These are phyloP conservation scores for Psettodes erumei DNA, from an alignment of 2,113 vertebrate genomes.

Conservation along the genomic window DNA sequence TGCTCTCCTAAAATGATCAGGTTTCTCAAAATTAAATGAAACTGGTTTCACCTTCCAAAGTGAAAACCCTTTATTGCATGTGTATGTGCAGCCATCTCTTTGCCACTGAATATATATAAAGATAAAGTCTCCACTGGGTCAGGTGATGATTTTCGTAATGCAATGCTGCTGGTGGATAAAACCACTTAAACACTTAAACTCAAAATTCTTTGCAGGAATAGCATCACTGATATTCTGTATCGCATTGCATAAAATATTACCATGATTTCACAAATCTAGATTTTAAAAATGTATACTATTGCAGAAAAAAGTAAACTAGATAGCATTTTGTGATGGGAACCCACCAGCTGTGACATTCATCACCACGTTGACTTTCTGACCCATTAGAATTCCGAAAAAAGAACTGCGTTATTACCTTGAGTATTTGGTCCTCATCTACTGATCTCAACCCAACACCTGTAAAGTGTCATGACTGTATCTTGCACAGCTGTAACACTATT, in stretches of 20 bases:
- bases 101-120: conserved; percentile 20
- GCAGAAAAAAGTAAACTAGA: not conserved
- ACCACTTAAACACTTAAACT: too few species aligned
- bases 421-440: too few species aligned
- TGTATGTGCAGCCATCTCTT: conserved; percentile 14
- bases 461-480: too few species aligned
- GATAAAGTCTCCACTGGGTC: conserved; percentile 2
- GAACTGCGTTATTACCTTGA: too few species aligned
- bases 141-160: conserved; percentile 14
- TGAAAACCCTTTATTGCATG: conserved; percentile 15
- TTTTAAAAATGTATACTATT: not conserved
- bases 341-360: too few species aligned
- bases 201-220: not conserved
- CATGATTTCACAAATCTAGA: not conserved
- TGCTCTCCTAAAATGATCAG: conserved; percentile 26
- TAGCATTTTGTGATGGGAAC: too few species aligned
- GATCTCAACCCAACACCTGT: too few species aligned
- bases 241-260: not conserved
- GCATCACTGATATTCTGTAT: not conserved
- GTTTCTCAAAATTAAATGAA: conserved; percentile 46
- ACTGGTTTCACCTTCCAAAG: conserved; percentile 35
- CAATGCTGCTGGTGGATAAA: not conserved
- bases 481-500: too few species aligned
- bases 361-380: too few species aligned
- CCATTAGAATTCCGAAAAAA: too few species aligned